Evolutionary conservation across 2,113 vertebrate genomes (phyloP).

Genomic region (Neofelis nebulosa): DNA sequence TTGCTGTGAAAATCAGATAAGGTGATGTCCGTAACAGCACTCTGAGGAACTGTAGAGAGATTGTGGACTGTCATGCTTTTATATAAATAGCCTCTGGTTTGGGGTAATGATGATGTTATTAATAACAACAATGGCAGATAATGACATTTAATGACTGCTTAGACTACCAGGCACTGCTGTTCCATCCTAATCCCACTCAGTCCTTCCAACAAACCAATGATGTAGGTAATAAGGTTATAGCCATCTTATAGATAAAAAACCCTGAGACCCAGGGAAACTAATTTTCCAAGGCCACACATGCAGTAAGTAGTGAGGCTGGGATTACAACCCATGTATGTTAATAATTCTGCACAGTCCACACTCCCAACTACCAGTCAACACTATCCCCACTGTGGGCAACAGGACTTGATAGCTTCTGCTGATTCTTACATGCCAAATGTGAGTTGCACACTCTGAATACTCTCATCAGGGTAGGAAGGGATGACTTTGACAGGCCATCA

Average conservation of each 20-base stretch:
- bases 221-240: neutral
- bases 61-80: neutral
- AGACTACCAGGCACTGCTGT: neutral
- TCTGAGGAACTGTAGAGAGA: neutral
- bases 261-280: neutral
- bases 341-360: neutral
- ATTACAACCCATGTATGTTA: neutral
- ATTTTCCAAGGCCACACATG: neutral
- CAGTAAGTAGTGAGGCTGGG: neutral
- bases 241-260: neutral
- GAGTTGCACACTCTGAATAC: neutral
- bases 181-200: neutral
- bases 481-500: neutral
- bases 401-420: neutral
- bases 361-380: neutral
- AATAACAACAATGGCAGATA: neutral
- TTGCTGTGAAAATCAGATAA: neutral
- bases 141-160: neutral
- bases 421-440: neutral
- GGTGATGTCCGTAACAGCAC: neutral
- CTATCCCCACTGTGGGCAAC: neutral
- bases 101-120: neutral
- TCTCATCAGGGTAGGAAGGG: neutral
- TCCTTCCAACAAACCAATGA: neutral
- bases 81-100: neutral